Evolutionary conservation across 2,113 vertebrate species (phyloP).

Genomic region (Mormyrus lacerda): DNA sequence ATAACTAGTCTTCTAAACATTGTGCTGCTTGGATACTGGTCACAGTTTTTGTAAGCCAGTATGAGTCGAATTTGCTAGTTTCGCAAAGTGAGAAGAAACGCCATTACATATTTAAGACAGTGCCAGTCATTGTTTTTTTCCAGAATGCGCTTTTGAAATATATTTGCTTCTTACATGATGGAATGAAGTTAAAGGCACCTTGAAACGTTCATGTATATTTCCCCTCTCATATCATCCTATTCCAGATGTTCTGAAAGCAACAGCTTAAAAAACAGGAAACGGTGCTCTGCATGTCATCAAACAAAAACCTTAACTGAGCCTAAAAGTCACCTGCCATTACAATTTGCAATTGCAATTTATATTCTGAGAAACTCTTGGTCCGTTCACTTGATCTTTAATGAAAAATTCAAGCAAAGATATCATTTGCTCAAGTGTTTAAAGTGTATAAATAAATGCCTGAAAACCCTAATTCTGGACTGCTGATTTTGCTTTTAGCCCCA

Average conservation of each 20-base stretch:
- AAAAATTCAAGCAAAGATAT: not conserved
- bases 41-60: not conserved
- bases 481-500: not conserved
- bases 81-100: not conserved
- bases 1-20: not conserved
- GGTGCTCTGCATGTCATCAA: not conserved
- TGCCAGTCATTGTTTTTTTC: not conserved
- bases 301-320: not conserved
- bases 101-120: not conserved
- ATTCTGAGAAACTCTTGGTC: not conserved
- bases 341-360: not conserved
- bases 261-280: not conserved
- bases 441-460: not conserved
- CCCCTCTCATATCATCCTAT: not conserved
- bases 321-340: not conserved
- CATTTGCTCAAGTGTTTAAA: not conserved
- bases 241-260: not conserved
- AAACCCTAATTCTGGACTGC: not conserved
- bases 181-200: conserved; percentile 55
- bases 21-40: not conserved
- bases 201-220: conserved; percentile 48
- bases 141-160: conserved; percentile 13
- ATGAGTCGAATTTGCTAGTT: not conserved
- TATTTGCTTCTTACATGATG: conserved; percentile 1
- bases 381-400: not conserved